Percentiles rank a stretch among this genome's conserved stretches.
These are phyloP conservation scores for Oryzias woworae DNA, from an alignment of 2,113 vertebrate genomes.

Conservation along the genomic window DNA sequence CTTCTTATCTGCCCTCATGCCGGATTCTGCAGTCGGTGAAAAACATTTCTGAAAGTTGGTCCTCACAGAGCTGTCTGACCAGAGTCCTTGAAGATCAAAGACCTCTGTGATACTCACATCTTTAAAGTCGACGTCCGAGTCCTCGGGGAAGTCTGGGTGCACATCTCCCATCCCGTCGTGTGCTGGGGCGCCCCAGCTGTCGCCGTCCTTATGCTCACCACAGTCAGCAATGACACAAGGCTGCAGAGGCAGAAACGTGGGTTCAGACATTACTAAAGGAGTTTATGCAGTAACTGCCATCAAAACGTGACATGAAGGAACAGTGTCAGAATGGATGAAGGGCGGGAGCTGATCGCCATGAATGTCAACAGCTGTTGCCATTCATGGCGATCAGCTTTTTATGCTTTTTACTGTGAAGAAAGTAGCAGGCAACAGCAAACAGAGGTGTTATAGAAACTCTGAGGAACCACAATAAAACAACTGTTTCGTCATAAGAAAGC, in stretches of 20 bases:
- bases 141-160: conserved; percentile 92
- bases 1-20: conserved; percentile 7
- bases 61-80: conserved; percentile 3
- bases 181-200: conserved; percentile 81
- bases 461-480: too few relatives aligned
- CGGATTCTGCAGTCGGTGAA: conserved; percentile 3
- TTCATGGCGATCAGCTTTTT: too few relatives aligned
- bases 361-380: too few relatives aligned
- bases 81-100: conserved; percentile 28
- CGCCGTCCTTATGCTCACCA: conserved; percentile 87
- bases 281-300: too few relatives aligned
- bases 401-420: too few relatives aligned
- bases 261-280: too few relatives aligned
- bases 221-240: conserved; percentile 88
- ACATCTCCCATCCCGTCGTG: conserved; percentile 86
- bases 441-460: too few relatives aligned
- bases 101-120: conserved; percentile 79
- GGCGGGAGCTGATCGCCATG: too few relatives aligned
- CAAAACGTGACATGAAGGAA: too few relatives aligned
- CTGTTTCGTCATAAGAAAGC: too few relatives aligned
- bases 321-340: too few relatives aligned
- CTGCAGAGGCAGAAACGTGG: conserved; percentile 66
- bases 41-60: conserved; percentile 7
- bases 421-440: too few relatives aligned
- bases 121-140: conserved; percentile 87